Percentiles rank a stretch among this genome's conserved stretches.
Conservation (phyloP, 2,888 invertebrate genomes). For the Dicyrtomina minuta region DNA sequence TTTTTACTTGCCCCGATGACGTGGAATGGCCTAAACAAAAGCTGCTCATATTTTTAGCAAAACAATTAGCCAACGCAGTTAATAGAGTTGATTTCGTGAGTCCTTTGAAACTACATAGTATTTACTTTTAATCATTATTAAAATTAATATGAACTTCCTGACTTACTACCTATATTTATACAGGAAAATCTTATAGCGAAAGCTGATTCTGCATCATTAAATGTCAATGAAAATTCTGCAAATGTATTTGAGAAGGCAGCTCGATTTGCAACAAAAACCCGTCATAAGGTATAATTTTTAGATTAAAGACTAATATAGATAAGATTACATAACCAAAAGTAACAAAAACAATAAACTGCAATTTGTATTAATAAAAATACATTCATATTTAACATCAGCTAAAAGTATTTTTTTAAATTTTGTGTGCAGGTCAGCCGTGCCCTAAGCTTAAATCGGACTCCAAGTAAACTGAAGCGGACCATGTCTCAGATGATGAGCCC, state of each 20-base stretch:
- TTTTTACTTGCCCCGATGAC: conserved; percentile 50
- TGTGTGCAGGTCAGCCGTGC: conserved; percentile 78
- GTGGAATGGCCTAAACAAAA: conserved; percentile 41
- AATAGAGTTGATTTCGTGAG: conserved; percentile 51
- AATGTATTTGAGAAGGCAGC: conserved; percentile 48
- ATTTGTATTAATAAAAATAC: background rate
- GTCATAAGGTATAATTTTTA: conserved; percentile 53
- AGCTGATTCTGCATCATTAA: conserved; percentile 43
- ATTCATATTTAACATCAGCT: background rate
- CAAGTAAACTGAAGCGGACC: conserved; percentile 87
- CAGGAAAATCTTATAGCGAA: conserved; percentile 50
- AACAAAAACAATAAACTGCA: background rate
- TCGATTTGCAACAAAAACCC: conserved; percentile 53
- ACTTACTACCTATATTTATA: no score
- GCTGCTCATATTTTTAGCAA: conserved; percentile 47
- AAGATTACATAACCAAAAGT: no score
- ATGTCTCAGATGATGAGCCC: conserved; percentile 94
- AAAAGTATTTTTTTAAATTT: background rate
- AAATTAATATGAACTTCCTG: conserved; percentile 3
- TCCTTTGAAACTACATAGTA: background rate
- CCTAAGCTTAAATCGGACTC: conserved; percentile 93
- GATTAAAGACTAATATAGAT: no score
- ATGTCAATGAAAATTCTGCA: conserved; percentile 38
- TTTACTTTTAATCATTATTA: background rate
- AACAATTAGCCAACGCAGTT: conserved; percentile 48